Percentiles rank a stretch among this genome's conserved stretches.
phyloP scores from a whole-genome alignment of 2,888 invertebrate species.

The Philaethria dido region DNA sequence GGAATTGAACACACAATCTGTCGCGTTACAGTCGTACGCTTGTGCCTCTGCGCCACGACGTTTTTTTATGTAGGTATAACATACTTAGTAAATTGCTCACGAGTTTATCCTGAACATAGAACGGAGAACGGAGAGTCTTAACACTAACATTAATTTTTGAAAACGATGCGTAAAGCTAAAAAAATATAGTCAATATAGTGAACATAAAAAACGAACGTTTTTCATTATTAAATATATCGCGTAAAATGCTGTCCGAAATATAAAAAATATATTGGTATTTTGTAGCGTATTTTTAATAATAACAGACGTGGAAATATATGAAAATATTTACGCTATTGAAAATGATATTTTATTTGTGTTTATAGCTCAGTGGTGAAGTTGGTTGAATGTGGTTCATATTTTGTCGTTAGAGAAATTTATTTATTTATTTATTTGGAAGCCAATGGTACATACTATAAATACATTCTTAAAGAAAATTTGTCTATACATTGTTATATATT shows the following conservation, averaged over 20 bases:
- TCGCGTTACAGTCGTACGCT: no score
- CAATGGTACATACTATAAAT: no score
- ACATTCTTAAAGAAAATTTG: no score
- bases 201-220: background rate
- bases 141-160: no score
- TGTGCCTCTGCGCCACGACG: no score
- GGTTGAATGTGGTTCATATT: background rate
- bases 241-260: background rate
- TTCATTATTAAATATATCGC: slow-evolving; percentile 4
- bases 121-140: background rate
- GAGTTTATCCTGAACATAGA: no score
- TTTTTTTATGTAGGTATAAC: no score
- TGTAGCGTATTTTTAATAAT: background rate
- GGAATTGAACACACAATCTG: no score
- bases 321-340: background rate
- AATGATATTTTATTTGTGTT: background rate
- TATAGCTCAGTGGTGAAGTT: slow-evolving; percentile 43
- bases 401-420: no score
- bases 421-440: no score
- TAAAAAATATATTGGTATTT: slow-evolving; percentile 13
- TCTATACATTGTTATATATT: no score
- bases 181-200: background rate
- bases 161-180: background rate
- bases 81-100: no score
- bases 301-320: background rate